These are phyloP conservation scores for Cordylochernes scorpioides DNA, from an alignment of 2,888 invertebrate genomes.

Conservation along the genomic window DNA sequence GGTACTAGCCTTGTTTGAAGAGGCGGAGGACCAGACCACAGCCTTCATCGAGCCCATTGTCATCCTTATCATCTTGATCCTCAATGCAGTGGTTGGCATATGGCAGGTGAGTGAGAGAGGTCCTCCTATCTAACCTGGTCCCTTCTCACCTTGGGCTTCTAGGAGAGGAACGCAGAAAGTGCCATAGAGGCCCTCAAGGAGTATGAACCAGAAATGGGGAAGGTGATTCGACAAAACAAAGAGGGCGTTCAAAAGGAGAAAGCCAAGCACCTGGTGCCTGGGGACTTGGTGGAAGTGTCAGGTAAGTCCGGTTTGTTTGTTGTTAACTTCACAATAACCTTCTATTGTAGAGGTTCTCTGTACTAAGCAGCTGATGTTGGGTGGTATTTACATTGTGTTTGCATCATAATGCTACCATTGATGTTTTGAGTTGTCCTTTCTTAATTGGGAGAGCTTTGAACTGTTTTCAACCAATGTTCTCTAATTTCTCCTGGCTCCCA, in stretches of 20 bases:
- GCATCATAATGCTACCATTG: no score
- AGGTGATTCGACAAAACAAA: slow-evolving; percentile 81
- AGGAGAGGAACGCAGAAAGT: slow-evolving; percentile 98
- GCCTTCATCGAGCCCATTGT: slow-evolving; percentile 99
- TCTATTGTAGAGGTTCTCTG: no score
- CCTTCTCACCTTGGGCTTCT: no score
- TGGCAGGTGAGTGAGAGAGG: slow-evolving; percentile 93
- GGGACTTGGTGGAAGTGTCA: slow-evolving; percentile 88
- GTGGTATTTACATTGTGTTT: no score
- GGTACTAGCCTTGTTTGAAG: slow-evolving; percentile 99
- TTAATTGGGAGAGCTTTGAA: no score
- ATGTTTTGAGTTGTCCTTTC: no score
- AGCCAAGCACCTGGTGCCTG: slow-evolving; percentile 93
- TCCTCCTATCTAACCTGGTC: no score
- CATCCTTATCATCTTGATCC: slow-evolving; percentile 98
- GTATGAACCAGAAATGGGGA: slow-evolving; percentile 99
- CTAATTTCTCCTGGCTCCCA: no score
- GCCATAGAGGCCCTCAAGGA: slow-evolving; percentile 99
- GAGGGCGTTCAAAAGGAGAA: slow-evolving; percentile 88
- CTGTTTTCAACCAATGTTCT: no score
- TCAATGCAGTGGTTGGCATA: slow-evolving; percentile 98
- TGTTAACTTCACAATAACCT: no score
- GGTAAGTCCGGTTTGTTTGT: no score
- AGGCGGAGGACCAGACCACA: slow-evolving; percentile 47
- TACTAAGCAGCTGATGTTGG: no score